A percentile compares a stretch with the other conserved stretches of the same genome.
Evolutionary conservation across 1,140 invertebrate species (phyloP).

Genomic region (Acyrthosiphon pisum): DNA sequence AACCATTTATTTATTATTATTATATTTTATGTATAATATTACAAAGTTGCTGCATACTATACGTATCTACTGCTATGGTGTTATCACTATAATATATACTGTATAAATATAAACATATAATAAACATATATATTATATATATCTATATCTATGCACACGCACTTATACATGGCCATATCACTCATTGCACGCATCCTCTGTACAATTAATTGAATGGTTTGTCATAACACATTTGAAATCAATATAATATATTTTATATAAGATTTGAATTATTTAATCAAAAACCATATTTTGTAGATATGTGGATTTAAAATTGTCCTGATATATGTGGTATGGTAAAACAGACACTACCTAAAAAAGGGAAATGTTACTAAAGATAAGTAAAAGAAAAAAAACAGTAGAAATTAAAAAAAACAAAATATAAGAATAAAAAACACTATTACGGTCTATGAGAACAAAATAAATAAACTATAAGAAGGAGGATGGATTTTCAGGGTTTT

Average conservation of each 20-base stretch:
- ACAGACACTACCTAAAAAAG: neutral
- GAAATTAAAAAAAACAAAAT: no score
- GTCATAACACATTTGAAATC: neutral
- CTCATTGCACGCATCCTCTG: neutral
- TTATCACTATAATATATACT: neutral
- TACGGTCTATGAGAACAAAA: no score
- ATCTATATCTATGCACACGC: neutral
- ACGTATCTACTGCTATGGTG: no score
- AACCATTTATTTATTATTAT: neutral
- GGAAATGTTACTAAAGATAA: no score
- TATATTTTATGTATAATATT: neutral
- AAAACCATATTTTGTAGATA: neutral
- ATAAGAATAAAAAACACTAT: no score
- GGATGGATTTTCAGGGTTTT: no score
- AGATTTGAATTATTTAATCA: neutral
- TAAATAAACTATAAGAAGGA: no score
- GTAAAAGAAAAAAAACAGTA: no score
- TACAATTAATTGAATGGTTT: neutral
- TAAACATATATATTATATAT: neutral
- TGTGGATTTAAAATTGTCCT: neutral
- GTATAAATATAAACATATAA: neutral
- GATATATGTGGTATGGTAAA: neutral
- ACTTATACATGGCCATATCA: neutral
- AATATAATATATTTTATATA: neutral
- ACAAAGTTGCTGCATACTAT: neutral